Conservation (phyloP, 2,888 invertebrate genomes). For the Cordilura impudica region DNA sequence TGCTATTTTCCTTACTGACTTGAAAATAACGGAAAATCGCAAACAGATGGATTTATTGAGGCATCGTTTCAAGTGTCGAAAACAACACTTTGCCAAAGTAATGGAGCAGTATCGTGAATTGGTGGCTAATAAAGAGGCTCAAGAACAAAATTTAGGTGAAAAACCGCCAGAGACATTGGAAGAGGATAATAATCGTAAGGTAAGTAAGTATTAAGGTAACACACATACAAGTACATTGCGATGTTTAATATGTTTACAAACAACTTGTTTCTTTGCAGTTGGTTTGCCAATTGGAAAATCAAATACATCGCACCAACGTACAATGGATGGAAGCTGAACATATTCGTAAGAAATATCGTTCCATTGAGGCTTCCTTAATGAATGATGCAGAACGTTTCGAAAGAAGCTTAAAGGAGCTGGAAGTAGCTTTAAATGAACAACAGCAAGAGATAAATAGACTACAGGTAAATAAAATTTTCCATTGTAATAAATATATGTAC, state of each 20-base stretch:
- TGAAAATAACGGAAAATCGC: slow-evolving; percentile 83
- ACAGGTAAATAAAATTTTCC: slow-evolving; percentile 79
- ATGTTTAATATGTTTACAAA: background rate
- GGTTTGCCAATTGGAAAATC: slow-evolving; percentile 86
- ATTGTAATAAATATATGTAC: background rate
- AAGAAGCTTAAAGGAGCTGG: slow-evolving; percentile 84
- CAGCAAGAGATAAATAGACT: slow-evolving; percentile 86
- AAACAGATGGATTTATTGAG: slow-evolving; percentile 86
- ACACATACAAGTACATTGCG: background rate
- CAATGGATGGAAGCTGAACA: slow-evolving; percentile 90
- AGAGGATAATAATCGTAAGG: slow-evolving; percentile 84
- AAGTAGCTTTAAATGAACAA: slow-evolving; percentile 83
- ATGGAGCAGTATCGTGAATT: slow-evolving; percentile 82
- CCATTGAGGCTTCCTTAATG: slow-evolving; percentile 84
- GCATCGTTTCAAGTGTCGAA: slow-evolving; percentile 84
- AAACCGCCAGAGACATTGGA: slow-evolving; percentile 78
- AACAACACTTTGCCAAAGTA: slow-evolving; percentile 80
- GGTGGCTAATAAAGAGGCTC: slow-evolving; percentile 80
- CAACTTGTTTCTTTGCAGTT: slow-evolving; percentile 77
- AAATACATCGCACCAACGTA: slow-evolving; percentile 88
- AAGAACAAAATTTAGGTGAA: slow-evolving; percentile 73
- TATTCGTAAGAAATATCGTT: slow-evolving; percentile 86
- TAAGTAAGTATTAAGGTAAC: slow-evolving; percentile 68
- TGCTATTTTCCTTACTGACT: slow-evolving; percentile 81
- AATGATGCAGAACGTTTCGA: slow-evolving; percentile 87